Evolutionary conservation across 2,888 invertebrate genomes (phyloP), one percentile per base, ranked within the genome.

Genomic region (Tipula vernalis): DNA sequence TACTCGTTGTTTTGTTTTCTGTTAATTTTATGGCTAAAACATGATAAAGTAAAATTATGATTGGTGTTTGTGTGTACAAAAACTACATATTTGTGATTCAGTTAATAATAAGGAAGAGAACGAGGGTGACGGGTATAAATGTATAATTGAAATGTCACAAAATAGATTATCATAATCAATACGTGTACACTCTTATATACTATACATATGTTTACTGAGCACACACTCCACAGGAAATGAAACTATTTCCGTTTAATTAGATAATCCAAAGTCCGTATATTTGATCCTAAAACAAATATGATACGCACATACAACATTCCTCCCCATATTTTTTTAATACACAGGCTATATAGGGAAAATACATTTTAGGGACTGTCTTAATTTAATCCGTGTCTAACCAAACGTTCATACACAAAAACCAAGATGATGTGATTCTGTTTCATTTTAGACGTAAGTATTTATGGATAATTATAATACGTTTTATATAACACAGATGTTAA

Each of bases 401-500:
- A 71, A 28, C 71, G 8, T 71, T 18, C 57, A 18, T 57, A 28
- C 28, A 28, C 28, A 28, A 28, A n/a, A 28, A 28, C 2, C 28
- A 28, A 28, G 28, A 51, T 51, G 15, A 51, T 8, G 8, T 71
- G 71, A 71, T 71, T 71, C 71, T 71, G 71, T 71, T 71, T 71
- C 28, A 4, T 12, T 71, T 28, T 71, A 71, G 18, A 71, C 12
- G 28, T 71, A 71, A 18, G 8, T 71, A 71, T 71, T 71, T 71
- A 71, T 71, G 71, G 71, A 71, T 1, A n/a, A 28, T 71, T 57
- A 57, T 57, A 28, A 28, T 28, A 41, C 10, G 18, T 57, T 57
- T 71, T 71, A 71, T 71, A 71, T 71, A 71, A 28, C 71, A 71
- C 71, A 71, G 28, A 85, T 42, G 42, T 85, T 85, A 85, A 85